Evolutionary conservation across 2,888 invertebrate genomes (phyloP).

Genomic region (Callinectes sapidus): DNA sequence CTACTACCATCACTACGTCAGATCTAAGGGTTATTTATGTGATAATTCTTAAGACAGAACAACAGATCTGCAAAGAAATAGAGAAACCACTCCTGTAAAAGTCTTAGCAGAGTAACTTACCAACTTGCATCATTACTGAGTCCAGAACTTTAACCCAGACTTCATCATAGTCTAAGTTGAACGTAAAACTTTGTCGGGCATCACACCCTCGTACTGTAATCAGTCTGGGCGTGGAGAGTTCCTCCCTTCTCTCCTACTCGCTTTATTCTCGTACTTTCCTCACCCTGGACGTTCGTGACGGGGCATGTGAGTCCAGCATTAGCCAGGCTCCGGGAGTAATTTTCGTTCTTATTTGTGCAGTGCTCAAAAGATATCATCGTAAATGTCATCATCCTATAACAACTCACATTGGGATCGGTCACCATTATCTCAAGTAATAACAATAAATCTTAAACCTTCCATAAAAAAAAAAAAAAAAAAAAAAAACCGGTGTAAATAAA

Average conservation of each 20-base stretch:
- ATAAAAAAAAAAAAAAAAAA: too few relatives aligned
- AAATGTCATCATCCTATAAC: too few relatives aligned
- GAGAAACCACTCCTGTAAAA: neutral
- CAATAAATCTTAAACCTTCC: too few relatives aligned
- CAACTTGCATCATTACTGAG: neutral
- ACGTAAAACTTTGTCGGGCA: neutral
- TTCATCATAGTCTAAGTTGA: neutral
- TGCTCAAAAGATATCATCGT: too few relatives aligned
- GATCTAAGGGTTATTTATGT: neutral
- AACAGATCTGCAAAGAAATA: neutral
- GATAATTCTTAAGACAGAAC: neutral
- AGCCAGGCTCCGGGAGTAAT: too few relatives aligned
- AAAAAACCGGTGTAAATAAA: too few relatives aligned
- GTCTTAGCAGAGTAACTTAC: neutral
- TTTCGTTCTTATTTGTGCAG: too few relatives aligned
- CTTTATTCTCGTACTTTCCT: neutral
- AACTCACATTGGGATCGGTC: too few relatives aligned
- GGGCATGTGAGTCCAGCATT: too few relatives aligned
- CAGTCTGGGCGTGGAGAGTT: neutral
- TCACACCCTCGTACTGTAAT: too few relatives aligned
- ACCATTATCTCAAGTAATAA: too few relatives aligned
- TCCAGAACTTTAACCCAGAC: neutral
- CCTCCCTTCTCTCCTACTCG: neutral
- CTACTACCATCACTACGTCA: neutral
- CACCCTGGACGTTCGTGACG: too few relatives aligned